Conservation (phyloP, 92 coral and sea anemone genomes). For the Blastomussa wellsi region DNA sequence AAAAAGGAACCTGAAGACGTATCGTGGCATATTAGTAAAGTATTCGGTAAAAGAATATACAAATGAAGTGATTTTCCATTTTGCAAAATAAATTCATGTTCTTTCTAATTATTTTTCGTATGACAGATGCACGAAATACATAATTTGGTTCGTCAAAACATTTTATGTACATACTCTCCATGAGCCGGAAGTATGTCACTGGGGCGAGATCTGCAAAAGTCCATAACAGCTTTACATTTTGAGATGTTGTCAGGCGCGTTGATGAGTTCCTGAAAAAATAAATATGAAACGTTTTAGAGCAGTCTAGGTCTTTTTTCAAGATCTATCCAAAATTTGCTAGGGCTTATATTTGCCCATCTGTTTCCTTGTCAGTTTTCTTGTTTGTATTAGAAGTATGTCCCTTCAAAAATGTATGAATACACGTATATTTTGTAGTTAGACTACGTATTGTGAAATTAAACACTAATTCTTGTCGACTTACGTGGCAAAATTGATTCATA, state of each 20-base stretch:
- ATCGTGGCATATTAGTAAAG: too few species aligned
- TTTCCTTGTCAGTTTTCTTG: neutral
- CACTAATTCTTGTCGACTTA: slow-evolving; percentile 12
- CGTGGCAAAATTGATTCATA: slow-evolving; percentile 57
- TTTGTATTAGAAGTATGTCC: too few species aligned
- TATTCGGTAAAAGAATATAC: too few species aligned
- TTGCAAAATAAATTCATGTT: neutral
- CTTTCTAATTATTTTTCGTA: neutral
- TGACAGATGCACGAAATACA: neutral
- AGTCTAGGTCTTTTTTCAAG: neutral
- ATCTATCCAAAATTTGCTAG: neutral
- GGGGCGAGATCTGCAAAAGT: slow-evolving; percentile 52
- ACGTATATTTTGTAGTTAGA: neutral
- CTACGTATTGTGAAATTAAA: neutral
- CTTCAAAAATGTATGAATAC: neutral
- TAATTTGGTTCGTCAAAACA: neutral
- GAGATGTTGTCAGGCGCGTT: slow-evolving; percentile 54
- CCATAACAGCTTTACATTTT: slow-evolving; percentile 41
- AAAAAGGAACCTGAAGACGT: neutral
- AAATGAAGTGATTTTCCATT: neutral
- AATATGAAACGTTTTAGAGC: neutral
- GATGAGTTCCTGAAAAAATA: slow-evolving; percentile 48
- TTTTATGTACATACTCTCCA: slow-evolving; percentile 40
- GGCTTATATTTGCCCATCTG: neutral
- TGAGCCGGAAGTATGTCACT: slow-evolving; percentile 53